A percentile compares a stretch with the other conserved stretches of the same genome.
phyloP scores from a whole-genome alignment of 2,797 vertebrate genomes.

The Diplodus sargus region DNA sequence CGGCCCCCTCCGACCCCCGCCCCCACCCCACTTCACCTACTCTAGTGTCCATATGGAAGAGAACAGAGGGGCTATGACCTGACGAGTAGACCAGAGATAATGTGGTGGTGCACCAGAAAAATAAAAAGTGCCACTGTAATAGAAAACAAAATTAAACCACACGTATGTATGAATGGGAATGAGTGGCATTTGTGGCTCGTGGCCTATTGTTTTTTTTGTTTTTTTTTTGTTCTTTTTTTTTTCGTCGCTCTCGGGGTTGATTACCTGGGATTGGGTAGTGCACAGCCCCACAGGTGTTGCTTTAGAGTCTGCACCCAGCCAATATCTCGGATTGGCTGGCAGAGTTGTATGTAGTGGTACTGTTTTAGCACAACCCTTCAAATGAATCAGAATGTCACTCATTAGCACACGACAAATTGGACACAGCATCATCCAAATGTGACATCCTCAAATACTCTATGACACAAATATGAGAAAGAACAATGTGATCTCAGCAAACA shows the following conservation, averaged over 20 bases:
- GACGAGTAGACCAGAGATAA: slow-evolving; percentile 53
- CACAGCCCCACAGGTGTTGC: slow-evolving; percentile 90
- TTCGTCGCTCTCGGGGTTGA: slow-evolving; percentile 50
- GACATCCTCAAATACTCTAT: slow-evolving; percentile 55
- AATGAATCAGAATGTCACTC: slow-evolving; percentile 87
- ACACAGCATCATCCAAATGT: slow-evolving; percentile 74
- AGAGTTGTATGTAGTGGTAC: slow-evolving; percentile 91
- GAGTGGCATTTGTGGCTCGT: slow-evolving; percentile 65
- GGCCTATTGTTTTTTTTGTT: slow-evolving; percentile 14
- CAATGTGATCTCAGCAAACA: slow-evolving; percentile 57
- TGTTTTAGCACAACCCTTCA: slow-evolving; percentile 90
- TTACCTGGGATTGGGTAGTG: slow-evolving; percentile 87
- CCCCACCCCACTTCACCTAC: slow-evolving; percentile 5
- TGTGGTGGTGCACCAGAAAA: slow-evolving; percentile 62
- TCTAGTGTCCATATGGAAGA: slow-evolving; percentile 86
- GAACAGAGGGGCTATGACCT: slow-evolving; percentile 66
- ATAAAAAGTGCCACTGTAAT: slow-evolving; percentile 69
- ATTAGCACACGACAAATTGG: slow-evolving; percentile 80
- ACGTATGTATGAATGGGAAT: slow-evolving; percentile 77
- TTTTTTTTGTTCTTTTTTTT: background rate
- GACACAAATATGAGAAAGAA: slow-evolving; percentile 52
- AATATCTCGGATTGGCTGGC: slow-evolving; percentile 89
- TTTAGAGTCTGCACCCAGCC: slow-evolving; percentile 91
- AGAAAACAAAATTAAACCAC: slow-evolving; percentile 65
- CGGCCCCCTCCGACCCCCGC: slow-evolving; percentile 29